Base-by-base conservation (phyloP, 2,113 vertebrate species). In the Dromaius novaehollandiae region DNA sequence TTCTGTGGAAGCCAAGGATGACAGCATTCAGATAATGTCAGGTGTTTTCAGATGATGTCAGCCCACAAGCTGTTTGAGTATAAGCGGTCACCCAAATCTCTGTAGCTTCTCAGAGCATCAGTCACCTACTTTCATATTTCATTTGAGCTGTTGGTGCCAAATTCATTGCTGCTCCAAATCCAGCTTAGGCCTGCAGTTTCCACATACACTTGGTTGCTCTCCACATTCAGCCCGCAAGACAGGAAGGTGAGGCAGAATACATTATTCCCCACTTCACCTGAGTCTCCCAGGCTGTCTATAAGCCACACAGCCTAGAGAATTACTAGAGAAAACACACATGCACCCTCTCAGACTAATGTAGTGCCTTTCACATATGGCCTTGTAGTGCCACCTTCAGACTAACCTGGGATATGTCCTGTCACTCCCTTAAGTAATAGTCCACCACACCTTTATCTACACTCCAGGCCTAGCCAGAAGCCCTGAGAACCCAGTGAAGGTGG, bases 311-410 rank as follows among this genome's bases (percentile, higher is more conserved):
- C 9, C 14, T 19, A 74, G 56, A 0, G 5, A 21, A 24, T 15
- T 7, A 2, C 14, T 0, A 6, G 17, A 8, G 34, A 20, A 22
- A 42, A 2, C 18, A 22, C 26, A 46, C 4, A 14, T 7, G 40
- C 2, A 19, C 40, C 1, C 14, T 24, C 7, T 3, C 21, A 44
- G 4, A 13, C 16, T 3, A 0, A 20, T 5, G 44, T 0, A 22
- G 44, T 2, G 56, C 68, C 56, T 89, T 75, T 61, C 80, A 88
- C 75, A 22, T 13, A 12, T 28, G 42, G 94, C 87, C 80, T 64
- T 71, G 55, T 7, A 79, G 85, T 93, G 95, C 97, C 97, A 97
- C 88, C 97, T 86, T 70, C 88, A 96, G 96, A 73, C 55, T 78
- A 60, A 46, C 79, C 17, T 8, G 13, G 82, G 69, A 11, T 46